Evolutionary conservation across 2,888 invertebrate species (phyloP).

Genomic region (Adelphocoris suturalis): DNA sequence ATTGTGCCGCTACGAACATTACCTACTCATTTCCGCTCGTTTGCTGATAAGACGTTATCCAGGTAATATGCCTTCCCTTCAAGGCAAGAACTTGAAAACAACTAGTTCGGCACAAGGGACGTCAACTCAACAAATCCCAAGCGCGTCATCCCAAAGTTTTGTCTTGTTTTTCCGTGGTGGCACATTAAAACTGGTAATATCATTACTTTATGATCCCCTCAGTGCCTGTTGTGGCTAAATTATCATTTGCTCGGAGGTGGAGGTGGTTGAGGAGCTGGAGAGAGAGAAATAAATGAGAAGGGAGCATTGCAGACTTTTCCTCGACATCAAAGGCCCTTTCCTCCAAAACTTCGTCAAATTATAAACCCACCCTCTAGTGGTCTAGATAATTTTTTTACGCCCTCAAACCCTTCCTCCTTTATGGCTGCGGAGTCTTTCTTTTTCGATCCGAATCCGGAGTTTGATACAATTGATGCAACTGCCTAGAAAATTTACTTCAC

Average conservation of each 20-base stretch:
- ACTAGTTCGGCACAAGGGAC: not conserved
- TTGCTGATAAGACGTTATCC: not conserved
- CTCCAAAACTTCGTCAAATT: conserved; percentile 4
- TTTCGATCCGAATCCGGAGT: not conserved
- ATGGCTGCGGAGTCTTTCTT: not conserved
- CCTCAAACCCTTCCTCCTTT: not conserved
- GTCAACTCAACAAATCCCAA: not conserved
- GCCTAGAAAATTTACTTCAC: not conserved
- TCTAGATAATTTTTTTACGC: conserved; percentile 28
- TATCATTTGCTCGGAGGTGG: conserved; percentile 1
- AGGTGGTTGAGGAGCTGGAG: not conserved
- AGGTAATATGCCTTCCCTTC: not conserved
- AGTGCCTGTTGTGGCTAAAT: conserved; percentile 46
- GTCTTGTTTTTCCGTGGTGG: not conserved
- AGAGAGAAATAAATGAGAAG: conserved; percentile 10
- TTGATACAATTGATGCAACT: not conserved
- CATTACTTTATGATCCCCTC: conserved; percentile 52
- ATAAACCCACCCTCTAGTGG: conserved; percentile 14
- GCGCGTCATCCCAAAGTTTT: not conserved
- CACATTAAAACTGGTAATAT: conserved; percentile 54
- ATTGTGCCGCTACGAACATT: not conserved
- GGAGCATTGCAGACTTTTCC: conserved; percentile 21
- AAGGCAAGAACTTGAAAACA: conserved; percentile 5
- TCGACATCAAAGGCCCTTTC: conserved; percentile 21
- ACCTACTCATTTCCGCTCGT: not conserved